Conservation (phyloP, 2,113 vertebrate genomes). For the Aptenodytes patagonicus region DNA sequence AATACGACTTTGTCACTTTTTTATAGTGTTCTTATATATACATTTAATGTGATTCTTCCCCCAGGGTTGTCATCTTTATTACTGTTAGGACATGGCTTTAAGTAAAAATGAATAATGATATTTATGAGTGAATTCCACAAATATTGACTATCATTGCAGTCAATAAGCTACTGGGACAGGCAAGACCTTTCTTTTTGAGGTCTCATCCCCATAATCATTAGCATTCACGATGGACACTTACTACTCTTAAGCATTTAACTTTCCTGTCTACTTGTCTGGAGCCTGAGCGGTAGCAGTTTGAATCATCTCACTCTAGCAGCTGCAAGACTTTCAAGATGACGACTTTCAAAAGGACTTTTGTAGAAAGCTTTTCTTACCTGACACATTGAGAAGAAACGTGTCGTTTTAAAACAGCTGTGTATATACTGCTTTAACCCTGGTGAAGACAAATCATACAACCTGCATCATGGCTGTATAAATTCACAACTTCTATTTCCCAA, state of each 20-base stretch:
- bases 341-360: conserved; percentile 23
- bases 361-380: conserved; percentile 26
- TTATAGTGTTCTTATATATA: conserved; percentile 45
- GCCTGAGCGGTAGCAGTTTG: neutral
- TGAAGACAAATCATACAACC: neutral
- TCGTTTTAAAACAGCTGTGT: conserved; percentile 35
- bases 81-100: neutral
- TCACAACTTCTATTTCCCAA: neutral
- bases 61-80: neutral
- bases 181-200: neutral
- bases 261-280: neutral
- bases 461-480: conserved; percentile 9
- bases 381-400: neutral
- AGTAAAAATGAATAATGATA: neutral
- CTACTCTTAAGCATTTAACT: neutral
- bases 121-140: neutral
- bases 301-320: neutral
- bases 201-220: neutral
- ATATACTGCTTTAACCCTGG: conserved; percentile 1
- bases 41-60: neutral
- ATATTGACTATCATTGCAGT: neutral
- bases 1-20: conserved; percentile 13
- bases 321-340: neutral
- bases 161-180: neutral
- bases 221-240: neutral